A percentile compares a stretch with the other conserved stretches of the same genome.
Evolutionary conservation across 2,888 invertebrate species (phyloP).

Genomic region (Leucoma salicis): DNA sequence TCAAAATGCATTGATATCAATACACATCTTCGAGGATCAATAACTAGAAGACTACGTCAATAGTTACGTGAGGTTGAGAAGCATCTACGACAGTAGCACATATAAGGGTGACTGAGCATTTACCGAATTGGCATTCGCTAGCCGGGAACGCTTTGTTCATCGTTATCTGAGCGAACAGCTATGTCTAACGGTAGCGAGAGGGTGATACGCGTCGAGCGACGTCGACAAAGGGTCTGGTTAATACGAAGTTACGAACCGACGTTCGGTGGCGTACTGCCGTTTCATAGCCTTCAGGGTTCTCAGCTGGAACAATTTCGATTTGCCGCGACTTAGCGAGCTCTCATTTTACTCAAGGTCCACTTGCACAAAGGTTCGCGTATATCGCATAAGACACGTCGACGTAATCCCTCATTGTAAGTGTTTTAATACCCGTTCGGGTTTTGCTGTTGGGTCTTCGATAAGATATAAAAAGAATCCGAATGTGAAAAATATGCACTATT

Average conservation of each 20-base stretch:
- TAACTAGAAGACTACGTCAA: background rate
- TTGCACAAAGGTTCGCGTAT: slow-evolving; percentile 51
- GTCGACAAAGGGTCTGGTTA: slow-evolving; percentile 41
- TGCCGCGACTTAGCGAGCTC: slow-evolving; percentile 55
- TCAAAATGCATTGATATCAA: too few species aligned
- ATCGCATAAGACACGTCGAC: slow-evolving; percentile 47
- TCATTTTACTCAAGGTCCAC: slow-evolving; percentile 52
- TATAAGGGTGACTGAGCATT: slow-evolving; percentile 57
- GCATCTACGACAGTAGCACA: slow-evolving; percentile 39
- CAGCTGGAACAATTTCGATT: slow-evolving; percentile 60
- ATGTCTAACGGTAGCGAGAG: slow-evolving; percentile 51
- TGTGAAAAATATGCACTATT: too few species aligned
- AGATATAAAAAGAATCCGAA: too few species aligned
- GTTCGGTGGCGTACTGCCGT: slow-evolving; percentile 32
- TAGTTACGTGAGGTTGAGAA: background rate
- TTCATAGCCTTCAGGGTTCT: slow-evolving; percentile 43
- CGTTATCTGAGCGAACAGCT: slow-evolving; percentile 60
- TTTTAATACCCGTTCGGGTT: slow-evolving; percentile 32
- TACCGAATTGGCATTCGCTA: slow-evolving; percentile 51
- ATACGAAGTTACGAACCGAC: slow-evolving; percentile 54
- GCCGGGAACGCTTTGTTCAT: slow-evolving; percentile 53
- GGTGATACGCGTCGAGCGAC: slow-evolving; percentile 47
- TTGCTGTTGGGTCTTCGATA: too few species aligned
- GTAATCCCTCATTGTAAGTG: slow-evolving; percentile 43
- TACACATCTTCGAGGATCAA: too few species aligned